A percentile compares a stretch with the other conserved stretches of the same genome.
These are phyloP conservation scores for Avahi laniger DNA, from an alignment of 2,797 vertebrate species.

Conservation along the genomic window DNA sequence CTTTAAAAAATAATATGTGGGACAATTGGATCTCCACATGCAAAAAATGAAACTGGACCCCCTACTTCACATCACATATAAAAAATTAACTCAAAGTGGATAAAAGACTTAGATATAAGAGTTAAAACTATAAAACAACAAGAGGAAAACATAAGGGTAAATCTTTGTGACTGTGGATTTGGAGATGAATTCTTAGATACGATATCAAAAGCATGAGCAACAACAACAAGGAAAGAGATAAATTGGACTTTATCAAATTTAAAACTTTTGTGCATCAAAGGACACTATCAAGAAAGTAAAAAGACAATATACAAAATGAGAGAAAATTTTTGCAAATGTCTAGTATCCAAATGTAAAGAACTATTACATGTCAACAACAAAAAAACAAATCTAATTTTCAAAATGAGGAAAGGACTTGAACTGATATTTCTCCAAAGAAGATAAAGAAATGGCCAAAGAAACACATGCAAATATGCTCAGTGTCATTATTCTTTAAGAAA, in stretches of 20 bases:
- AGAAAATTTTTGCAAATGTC: not conserved
- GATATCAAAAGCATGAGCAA: not conserved
- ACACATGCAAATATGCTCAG: not conserved
- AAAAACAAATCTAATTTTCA: not conserved
- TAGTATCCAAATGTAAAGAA: not conserved
- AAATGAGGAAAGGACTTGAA: not conserved
- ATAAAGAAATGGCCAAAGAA: not conserved
- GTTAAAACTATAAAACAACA: not conserved
- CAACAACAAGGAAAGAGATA: not conserved
- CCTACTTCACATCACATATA: not conserved
- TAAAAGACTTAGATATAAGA: not conserved
- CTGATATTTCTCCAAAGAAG: not conserved
- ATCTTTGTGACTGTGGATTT: not conserved
- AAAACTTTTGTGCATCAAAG: not conserved
- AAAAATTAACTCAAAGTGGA: not conserved
- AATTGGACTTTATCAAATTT: not conserved
- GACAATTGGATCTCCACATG: not conserved
- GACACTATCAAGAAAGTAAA: not conserved
- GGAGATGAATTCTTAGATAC: not conserved
- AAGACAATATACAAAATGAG: not conserved
- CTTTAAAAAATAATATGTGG: not conserved
- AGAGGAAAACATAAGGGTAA: not conserved
- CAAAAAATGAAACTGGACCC: not conserved
- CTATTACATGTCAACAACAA: not conserved
- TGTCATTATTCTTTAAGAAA: not conserved